Evolutionary conservation across 1,140 invertebrate species (phyloP).

Genomic region (Tetragnatha versicolor): DNA sequence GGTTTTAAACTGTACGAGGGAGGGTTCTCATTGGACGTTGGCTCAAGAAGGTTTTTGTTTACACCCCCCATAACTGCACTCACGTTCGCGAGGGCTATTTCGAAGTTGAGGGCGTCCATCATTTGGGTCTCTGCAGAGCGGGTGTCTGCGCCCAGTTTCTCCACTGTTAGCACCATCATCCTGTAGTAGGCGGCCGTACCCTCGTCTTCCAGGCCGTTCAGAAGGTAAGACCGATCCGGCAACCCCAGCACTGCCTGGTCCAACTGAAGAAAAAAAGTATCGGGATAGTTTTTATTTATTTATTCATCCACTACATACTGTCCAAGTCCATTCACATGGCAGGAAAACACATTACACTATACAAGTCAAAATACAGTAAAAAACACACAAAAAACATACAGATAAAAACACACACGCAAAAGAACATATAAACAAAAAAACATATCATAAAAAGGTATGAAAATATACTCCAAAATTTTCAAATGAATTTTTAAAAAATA

Average conservation of each 20-base stretch:
- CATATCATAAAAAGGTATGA: too few relatives aligned
- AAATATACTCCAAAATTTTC: too few relatives aligned
- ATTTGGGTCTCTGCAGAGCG: constrained; percentile 78
- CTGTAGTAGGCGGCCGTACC: constrained; percentile 65
- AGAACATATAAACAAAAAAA: too few relatives aligned
- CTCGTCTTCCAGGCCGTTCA: constrained; percentile 69
- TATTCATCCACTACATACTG: too few relatives aligned
- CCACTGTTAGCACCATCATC: constrained; percentile 76
- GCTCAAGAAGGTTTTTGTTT: neutral
- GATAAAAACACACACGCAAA: too few relatives aligned
- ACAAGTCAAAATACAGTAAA: too few relatives aligned
- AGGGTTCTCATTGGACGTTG: too few relatives aligned
- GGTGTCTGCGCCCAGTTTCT: constrained; percentile 81
- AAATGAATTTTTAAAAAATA: too few relatives aligned
- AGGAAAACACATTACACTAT: too few relatives aligned
- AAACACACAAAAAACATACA: too few relatives aligned
- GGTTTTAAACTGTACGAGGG: too few relatives aligned
- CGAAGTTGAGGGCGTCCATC: constrained; percentile 84
- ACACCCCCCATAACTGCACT: constrained; percentile 63
- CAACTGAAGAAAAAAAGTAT: constrained; percentile 69
- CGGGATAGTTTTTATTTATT: neutral
- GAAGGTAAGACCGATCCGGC: constrained; percentile 85
- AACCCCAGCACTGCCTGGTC: constrained; percentile 88
- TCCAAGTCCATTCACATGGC: too few relatives aligned
- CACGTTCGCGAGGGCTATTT: constrained; percentile 92